Conservation (phyloP, 2,797 vertebrate genomes). For the Anolis apletophallus region DNA sequence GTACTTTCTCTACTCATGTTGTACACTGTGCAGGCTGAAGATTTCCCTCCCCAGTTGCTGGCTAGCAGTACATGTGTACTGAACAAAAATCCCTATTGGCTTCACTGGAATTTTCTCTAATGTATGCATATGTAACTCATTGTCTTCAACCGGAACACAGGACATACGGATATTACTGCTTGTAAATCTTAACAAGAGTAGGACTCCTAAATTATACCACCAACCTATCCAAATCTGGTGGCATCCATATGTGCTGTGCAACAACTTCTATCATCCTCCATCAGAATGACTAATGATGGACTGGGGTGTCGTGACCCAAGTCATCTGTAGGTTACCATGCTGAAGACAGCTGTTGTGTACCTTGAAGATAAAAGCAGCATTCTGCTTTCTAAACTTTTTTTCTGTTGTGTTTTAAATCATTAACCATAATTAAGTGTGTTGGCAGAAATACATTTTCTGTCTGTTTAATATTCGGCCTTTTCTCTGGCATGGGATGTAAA, state of each 20-base stretch:
- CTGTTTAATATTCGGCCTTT: neutral
- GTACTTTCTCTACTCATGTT: no score
- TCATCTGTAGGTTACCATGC: neutral
- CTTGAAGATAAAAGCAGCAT: neutral
- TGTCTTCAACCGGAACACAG: neutral
- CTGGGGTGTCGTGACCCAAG: neutral
- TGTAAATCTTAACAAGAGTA: neutral
- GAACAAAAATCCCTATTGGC: neutral
- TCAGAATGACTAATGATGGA: neutral
- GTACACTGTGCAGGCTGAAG: no score
- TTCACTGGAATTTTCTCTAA: no score
- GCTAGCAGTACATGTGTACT: neutral
- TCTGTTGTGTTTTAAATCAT: neutral
- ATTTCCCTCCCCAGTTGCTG: neutral
- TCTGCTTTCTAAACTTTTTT: neutral
- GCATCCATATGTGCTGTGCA: neutral
- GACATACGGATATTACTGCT: neutral
- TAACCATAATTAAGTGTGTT: neutral
- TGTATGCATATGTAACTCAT: neutral
- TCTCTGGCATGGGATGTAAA: neutral
- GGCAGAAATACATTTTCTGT: neutral
- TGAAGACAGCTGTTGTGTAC: neutral
- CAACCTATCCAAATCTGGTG: neutral
- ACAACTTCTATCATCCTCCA: neutral
- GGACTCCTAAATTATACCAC: neutral